Percentiles rank a stretch among this genome's conserved stretches.
Evolutionary conservation across 1,140 invertebrate genomes (phyloP).

Genomic region (Drosophila pseudoobscura): DNA sequence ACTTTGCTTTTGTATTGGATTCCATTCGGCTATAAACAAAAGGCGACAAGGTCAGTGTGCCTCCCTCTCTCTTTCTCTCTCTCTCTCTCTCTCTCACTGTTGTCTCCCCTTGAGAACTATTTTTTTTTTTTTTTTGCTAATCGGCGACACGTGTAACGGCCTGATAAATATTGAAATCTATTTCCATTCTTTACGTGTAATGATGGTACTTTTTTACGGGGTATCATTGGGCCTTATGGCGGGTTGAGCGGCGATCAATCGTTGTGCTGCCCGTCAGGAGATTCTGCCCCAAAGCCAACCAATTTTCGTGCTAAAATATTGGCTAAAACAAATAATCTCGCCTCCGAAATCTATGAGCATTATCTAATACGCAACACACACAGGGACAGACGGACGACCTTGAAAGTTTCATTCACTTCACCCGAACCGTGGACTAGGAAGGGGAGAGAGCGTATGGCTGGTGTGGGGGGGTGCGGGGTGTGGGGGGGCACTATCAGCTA

Average conservation of each 20-base stretch:
- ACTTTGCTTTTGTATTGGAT: constrained; percentile 53
- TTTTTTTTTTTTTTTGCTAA: constrained; percentile 26
- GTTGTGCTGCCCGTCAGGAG: too few relatives aligned
- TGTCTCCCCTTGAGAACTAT: constrained; percentile 25
- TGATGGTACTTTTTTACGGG: too few relatives aligned
- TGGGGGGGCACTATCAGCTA: constrained; percentile 66
- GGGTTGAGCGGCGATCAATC: too few relatives aligned
- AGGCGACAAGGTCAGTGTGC: constrained; percentile 52
- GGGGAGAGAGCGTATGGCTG: background rate
- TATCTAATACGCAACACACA: constrained; percentile 69
- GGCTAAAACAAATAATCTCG: constrained; percentile 47
- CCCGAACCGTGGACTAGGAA: constrained; percentile 39
- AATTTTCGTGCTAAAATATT: constrained; percentile 1
- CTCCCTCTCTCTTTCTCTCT: background rate
- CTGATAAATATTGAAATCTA: constrained; percentile 45
- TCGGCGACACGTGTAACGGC: constrained; percentile 67
- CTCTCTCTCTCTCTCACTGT: too few relatives aligned
- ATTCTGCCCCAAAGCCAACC: too few relatives aligned
- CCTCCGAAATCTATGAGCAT: constrained; percentile 57
- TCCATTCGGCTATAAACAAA: constrained; percentile 49
- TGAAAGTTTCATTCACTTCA: constrained; percentile 80
- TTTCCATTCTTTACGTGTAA: background rate
- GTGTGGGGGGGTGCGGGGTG: background rate
- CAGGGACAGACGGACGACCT: constrained; percentile 52
- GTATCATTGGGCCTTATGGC: too few relatives aligned